Percentiles rank a stretch among this genome's conserved stretches.
These are phyloP conservation scores for Argopecten irradians DNA, from an alignment of 1,140 invertebrate genomes.

Conservation along the genomic window DNA sequence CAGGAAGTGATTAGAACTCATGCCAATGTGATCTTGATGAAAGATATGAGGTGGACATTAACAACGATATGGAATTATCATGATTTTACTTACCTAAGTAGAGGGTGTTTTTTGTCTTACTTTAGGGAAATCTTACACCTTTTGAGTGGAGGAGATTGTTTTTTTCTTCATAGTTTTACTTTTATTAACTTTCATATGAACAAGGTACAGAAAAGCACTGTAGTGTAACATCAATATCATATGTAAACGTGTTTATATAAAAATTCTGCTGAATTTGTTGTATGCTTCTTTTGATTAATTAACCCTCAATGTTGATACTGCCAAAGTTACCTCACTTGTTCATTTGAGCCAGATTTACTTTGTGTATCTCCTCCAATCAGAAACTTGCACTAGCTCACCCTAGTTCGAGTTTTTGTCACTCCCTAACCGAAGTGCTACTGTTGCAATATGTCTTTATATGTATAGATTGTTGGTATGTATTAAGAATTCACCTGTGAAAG, in stretches of 20 bases:
- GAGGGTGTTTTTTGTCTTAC: too few species aligned
- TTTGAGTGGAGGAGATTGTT: neutral
- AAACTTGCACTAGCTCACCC: too few species aligned
- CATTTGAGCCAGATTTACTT: neutral
- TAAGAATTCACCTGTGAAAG: neutral
- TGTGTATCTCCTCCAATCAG: neutral
- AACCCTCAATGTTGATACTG: too few species aligned
- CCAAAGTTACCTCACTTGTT: too few species aligned
- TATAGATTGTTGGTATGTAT: neutral
- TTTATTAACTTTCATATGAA: neutral
- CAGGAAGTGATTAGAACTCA: constrained; percentile 36
- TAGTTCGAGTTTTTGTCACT: neutral
- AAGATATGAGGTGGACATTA: neutral
- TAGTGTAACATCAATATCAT: neutral
- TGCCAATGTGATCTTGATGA: neutral
- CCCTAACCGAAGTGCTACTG: neutral
- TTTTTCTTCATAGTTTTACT: neutral
- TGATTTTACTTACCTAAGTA: neutral
- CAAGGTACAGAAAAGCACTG: neutral
- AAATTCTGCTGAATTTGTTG: neutral
- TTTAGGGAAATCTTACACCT: neutral
- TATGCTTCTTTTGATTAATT: neutral
- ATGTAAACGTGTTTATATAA: too few species aligned
- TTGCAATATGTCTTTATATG: neutral
- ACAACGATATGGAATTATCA: neutral